Evolutionary conservation across 2,113 vertebrate genomes (phyloP).

Genomic region (Osmerus eperlanus): DNA sequence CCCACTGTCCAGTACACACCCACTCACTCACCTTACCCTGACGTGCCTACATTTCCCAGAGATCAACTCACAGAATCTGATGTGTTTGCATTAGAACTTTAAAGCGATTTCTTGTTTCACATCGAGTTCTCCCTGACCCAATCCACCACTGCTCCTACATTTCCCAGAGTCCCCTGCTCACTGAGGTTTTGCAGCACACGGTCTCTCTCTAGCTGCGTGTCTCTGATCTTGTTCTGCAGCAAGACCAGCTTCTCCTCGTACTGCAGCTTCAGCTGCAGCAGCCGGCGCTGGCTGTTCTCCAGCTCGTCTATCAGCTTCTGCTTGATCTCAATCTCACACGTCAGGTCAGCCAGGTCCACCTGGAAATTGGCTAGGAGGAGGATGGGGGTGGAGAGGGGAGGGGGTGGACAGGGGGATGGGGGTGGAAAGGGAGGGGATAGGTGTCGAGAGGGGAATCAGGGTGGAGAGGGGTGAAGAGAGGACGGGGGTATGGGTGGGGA

Average conservation of each 20-base stretch:
- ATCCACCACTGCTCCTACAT: neutral
- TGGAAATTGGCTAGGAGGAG: slow-evolving; percentile 81
- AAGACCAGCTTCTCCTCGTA: slow-evolving; percentile 96
- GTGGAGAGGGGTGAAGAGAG: neutral
- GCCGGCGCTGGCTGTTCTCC: slow-evolving; percentile 92
- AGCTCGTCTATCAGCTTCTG: slow-evolving; percentile 96
- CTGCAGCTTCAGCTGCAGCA: slow-evolving; percentile 92
- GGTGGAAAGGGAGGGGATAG: neutral
- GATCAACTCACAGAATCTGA: neutral
- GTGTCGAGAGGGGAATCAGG: neutral
- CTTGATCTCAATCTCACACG: slow-evolving; percentile 98
- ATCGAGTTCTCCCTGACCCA: neutral
- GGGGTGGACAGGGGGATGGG: neutral
- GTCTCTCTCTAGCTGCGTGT: slow-evolving; percentile 94
- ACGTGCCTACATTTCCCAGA: neutral
- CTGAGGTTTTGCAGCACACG: slow-evolving; percentile 95
- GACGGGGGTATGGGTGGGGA: neutral
- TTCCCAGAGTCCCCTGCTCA: slow-evolving; percentile 56
- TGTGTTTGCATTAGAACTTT: neutral
- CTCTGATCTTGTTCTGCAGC: slow-evolving; percentile 95
- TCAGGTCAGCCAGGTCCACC: slow-evolving; percentile 90
- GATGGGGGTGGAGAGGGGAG: neutral
- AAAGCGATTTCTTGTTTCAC: too few relatives aligned
- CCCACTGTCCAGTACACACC: too few relatives aligned
- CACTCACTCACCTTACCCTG: neutral